Conservation (phyloP, 2,888 invertebrate genomes). For the Melieria picta region DNA sequence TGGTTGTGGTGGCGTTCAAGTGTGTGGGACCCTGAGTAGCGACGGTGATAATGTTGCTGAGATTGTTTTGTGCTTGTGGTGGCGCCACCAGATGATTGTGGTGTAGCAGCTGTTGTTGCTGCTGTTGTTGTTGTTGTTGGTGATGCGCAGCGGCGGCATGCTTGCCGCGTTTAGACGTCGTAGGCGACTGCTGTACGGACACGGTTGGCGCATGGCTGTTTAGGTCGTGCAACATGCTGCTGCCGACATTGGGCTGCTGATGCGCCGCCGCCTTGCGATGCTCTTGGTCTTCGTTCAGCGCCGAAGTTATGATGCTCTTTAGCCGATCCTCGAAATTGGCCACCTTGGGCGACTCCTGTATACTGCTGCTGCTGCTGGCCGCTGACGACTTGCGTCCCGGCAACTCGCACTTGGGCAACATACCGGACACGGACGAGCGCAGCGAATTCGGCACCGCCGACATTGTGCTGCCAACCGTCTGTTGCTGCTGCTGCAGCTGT, state of each 20-base stretch:
- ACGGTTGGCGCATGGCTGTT: conserved; percentile 34
- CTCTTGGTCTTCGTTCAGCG: conserved; percentile 84
- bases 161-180: conserved; percentile 56
- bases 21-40: conserved; percentile 64
- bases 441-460: conserved; percentile 14
- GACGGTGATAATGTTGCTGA: conserved; percentile 62
- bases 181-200: conserved; percentile 48
- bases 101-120: conserved; percentile 38
- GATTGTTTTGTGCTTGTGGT: conserved; percentile 51
- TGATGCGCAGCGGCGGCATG: conserved; percentile 57
- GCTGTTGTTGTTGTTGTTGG: conserved; percentile 56
- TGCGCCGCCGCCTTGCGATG: conserved; percentile 62
- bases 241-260: conserved; percentile 41
- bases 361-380: conserved; percentile 34
- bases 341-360: conserved; percentile 80
- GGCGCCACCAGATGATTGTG: conserved; percentile 41
- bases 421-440: conserved; percentile 23
- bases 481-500: conserved; percentile 45
- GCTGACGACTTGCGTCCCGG: conserved; percentile 45
- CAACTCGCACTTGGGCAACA: conserved; percentile 58
- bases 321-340: conserved; percentile 90
- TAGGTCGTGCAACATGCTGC: conserved; percentile 23
- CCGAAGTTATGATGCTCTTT: conserved; percentile 87
- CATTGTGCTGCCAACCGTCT: conserved; percentile 18
- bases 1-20: conserved; percentile 64